These are phyloP conservation scores for Grapholita molesta DNA, from an alignment of 1,140 invertebrate genomes.

Conservation along the genomic window DNA sequence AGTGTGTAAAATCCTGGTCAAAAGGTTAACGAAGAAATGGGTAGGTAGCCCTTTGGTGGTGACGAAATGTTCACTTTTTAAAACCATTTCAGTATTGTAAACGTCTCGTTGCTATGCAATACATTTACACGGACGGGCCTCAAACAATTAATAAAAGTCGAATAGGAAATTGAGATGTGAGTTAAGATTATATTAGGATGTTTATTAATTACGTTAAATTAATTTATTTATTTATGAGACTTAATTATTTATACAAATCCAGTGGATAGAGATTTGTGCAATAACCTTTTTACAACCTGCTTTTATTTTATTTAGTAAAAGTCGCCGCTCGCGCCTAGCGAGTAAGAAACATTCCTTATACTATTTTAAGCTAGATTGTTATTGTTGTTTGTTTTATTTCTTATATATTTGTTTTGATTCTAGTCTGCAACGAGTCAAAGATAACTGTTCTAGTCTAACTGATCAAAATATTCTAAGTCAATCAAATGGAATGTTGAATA, in stretches of 20 bases:
- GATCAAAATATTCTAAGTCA: not conserved
- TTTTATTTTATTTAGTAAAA: slow-evolving; percentile 11
- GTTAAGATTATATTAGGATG: not conserved
- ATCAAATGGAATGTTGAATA: not conserved
- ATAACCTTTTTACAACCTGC: slow-evolving; percentile 11
- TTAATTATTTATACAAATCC: slow-evolving; percentile 31
- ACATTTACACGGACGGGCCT: not conserved
- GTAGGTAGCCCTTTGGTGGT: too few relatives aligned
- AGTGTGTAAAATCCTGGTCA: too few relatives aligned
- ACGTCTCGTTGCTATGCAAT: not conserved
- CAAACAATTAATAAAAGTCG: too few relatives aligned
- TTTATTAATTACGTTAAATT: slow-evolving; percentile 22
- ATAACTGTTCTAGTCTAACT: slow-evolving; percentile 36
- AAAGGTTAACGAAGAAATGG: too few relatives aligned
- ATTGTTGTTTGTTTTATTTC: slow-evolving; percentile 16
- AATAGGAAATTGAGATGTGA: not conserved
- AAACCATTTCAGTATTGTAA: not conserved
- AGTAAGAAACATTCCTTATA: slow-evolving; percentile 13
- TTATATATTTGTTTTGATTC: slow-evolving; percentile 36
- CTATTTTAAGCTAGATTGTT: slow-evolving; percentile 4
- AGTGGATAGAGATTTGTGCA: slow-evolving; percentile 17
- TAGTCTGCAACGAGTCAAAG: slow-evolving; percentile 51
- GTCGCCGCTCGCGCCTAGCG: not conserved
- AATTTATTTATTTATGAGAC: slow-evolving; percentile 27
- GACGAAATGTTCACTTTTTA: too few relatives aligned